A percentile compares a stretch with the other conserved stretches of the same genome.
Conservation (phyloP, 1,140 invertebrate species). For the Chironomus striatipennis region DNA sequence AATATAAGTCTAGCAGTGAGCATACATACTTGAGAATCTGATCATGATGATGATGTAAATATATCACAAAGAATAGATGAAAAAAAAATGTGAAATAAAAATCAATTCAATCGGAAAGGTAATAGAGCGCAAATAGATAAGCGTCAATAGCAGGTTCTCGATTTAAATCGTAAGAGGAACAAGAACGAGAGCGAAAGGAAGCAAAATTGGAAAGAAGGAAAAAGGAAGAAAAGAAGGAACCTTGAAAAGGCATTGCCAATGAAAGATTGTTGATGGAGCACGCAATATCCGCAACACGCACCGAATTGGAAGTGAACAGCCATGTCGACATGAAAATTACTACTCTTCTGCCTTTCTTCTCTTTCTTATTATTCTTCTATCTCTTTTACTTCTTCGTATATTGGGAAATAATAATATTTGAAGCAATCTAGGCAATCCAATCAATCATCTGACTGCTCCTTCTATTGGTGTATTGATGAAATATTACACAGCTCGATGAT, state of each 20-base stretch:
- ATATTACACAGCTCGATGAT: conserved; percentile 22
- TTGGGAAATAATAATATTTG: too few species aligned
- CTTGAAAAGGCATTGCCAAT: background rate
- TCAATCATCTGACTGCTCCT: conserved; percentile 6
- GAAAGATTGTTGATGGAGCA: background rate
- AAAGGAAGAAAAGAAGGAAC: too few species aligned
- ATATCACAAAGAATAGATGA: too few species aligned
- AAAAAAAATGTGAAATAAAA: background rate
- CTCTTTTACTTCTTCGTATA: too few species aligned
- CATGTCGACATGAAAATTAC: background rate
- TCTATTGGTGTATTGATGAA: conserved; percentile 11
- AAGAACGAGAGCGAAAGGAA: background rate
- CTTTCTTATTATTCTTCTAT: too few species aligned
- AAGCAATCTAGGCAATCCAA: background rate
- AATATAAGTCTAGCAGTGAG: too few species aligned
- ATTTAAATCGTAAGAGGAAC: background rate
- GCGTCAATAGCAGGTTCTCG: conserved; percentile 3
- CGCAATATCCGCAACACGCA: background rate
- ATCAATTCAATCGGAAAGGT: conserved; percentile 9
- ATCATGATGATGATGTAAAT: background rate
- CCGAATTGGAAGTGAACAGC: background rate
- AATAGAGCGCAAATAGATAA: conserved; percentile 22
- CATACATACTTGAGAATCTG: background rate
- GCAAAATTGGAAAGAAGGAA: background rate
- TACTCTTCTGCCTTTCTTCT: background rate